These are phyloP conservation scores for Caretta caretta DNA, from an alignment of 2,113 vertebrate species.

Conservation along the genomic window DNA sequence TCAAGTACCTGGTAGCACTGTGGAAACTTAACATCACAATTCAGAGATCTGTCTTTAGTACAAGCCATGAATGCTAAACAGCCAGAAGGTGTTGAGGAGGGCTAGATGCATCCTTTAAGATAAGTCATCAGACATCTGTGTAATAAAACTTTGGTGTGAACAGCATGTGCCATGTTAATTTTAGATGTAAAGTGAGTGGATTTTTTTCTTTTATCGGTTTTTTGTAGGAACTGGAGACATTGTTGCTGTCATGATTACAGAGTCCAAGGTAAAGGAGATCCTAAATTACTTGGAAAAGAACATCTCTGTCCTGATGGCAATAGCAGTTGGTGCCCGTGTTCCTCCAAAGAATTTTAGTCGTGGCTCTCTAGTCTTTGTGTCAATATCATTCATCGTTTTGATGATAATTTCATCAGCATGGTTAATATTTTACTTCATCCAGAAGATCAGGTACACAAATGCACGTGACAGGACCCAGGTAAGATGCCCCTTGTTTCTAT, in stretches of 20 bases:
- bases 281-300: constrained; percentile 94
- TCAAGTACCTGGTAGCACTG: neutral
- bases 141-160: neutral
- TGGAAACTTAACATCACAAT: neutral
- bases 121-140: neutral
- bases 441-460: constrained; percentile 95
- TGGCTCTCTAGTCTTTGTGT: constrained; percentile 96
- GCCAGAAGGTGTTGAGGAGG: neutral
- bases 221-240: constrained; percentile 94
- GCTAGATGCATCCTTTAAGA: neutral
- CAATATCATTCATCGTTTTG: constrained; percentile 97
- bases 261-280: constrained; percentile 93
- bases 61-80: neutral
- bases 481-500: constrained; percentile 12
- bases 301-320: constrained; percentile 91
- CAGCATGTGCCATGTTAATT: neutral
- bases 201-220: constrained; percentile 46
- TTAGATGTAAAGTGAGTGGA: constrained; percentile 11
- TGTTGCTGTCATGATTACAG: constrained; percentile 97
- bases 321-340: constrained; percentile 89
- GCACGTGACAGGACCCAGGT: constrained; percentile 96
- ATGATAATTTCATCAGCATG: constrained; percentile 98
- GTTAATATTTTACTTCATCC: constrained; percentile 99
- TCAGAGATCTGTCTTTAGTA: constrained; percentile 28
- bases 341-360: constrained; percentile 90